These are phyloP conservation scores for Conopomorpha cramerella DNA, from an alignment of 1,140 invertebrate genomes.

Conservation along the genomic window DNA sequence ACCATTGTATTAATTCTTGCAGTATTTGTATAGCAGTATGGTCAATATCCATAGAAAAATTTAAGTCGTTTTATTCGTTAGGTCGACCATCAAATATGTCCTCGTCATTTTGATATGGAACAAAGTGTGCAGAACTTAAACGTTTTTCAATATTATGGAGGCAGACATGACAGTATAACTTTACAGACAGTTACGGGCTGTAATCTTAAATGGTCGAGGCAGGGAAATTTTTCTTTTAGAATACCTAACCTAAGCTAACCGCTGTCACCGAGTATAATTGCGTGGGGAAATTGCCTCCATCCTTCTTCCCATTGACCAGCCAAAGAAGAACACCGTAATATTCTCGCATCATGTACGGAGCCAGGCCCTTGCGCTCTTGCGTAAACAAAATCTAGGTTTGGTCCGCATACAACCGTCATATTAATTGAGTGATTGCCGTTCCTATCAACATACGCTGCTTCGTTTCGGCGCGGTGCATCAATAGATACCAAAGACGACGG, in stretches of 20 bases:
- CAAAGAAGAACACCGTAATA: slow-evolving; percentile 1
- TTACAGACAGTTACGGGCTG: slow-evolving; percentile 1
- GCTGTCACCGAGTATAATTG: slow-evolving; percentile 3
- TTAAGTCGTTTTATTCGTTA: too few relatives aligned
- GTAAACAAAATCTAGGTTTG: slow-evolving; percentile 2
- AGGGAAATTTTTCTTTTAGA: slow-evolving; percentile 4
- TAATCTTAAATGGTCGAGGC: slow-evolving; percentile 2
- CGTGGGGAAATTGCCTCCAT: slow-evolving; percentile 3
- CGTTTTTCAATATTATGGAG: slow-evolving; percentile 4
- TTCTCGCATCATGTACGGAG: slow-evolving; percentile 2
- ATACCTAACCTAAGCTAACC: slow-evolving; percentile 1
- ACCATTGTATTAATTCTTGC: slow-evolving; percentile 2
- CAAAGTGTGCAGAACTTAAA: background rate
- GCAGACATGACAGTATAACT: background rate
- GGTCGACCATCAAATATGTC: background rate
- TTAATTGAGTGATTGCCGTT: background rate
- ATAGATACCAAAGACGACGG: background rate
- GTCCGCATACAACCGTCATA: slow-evolving; percentile 1
- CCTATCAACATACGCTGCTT: slow-evolving; percentile 1
- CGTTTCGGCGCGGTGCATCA: slow-evolving; percentile 1
- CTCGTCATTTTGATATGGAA: background rate
- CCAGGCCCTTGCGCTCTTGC: slow-evolving; percentile 2
- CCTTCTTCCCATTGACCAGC: slow-evolving; percentile 1
- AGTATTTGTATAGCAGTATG: background rate
- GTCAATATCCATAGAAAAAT: too few relatives aligned